Conservation (phyloP, 1,140 invertebrate species). For the Trichonephila clavata region DNA sequence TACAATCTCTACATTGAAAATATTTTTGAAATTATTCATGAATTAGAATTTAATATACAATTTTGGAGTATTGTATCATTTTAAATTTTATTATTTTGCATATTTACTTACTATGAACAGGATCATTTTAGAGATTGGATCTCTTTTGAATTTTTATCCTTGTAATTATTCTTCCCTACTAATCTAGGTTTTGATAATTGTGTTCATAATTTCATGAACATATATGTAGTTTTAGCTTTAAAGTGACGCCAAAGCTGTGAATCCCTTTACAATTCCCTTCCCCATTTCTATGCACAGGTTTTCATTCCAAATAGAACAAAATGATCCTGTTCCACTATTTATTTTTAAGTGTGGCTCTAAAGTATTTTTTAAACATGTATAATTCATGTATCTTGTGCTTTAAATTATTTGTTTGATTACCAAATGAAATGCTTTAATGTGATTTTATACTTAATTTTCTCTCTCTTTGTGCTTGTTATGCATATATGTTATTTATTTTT, state of each 20-base stretch:
- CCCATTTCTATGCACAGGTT: not conserved
- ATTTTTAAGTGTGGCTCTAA: no score
- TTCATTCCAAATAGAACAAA: not conserved
- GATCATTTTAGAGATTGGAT: conserved; percentile 7
- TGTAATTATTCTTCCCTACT: not conserved
- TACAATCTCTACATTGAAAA: not conserved
- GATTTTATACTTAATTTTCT: conserved; percentile 20
- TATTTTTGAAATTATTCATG: not conserved
- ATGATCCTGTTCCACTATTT: not conserved
- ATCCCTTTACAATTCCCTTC: not conserved
- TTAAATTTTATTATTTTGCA: conserved; percentile 4
- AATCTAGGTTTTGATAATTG: not conserved
- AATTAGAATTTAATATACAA: not conserved
- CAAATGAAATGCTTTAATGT: not conserved
- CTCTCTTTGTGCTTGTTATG: not conserved
- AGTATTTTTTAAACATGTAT: no score
- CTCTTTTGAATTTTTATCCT: not conserved
- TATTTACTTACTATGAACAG: not conserved
- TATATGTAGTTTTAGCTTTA: not conserved
- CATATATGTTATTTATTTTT: conserved; percentile 22
- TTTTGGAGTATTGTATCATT: conserved; percentile 5
- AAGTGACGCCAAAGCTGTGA: conserved; percentile 39
- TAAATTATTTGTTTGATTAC: not conserved
- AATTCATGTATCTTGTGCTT: not conserved
- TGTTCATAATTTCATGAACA: not conserved